Evolutionary conservation across 1,140 invertebrate genomes (phyloP), one percentile per base, ranked within the genome.

Genomic region (Drosophila sucinea): DNA sequence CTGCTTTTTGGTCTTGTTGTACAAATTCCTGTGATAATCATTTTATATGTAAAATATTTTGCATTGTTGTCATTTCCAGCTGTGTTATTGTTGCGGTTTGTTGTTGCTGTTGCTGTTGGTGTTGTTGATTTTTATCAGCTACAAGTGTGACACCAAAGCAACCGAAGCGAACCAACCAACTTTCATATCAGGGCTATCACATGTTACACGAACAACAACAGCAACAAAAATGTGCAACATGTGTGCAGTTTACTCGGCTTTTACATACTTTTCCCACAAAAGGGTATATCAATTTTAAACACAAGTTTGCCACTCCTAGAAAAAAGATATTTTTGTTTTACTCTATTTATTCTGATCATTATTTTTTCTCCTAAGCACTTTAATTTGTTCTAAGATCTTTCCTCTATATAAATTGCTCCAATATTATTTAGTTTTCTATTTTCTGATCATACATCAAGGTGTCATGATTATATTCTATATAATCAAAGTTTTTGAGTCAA

Each of bases 111-210:
- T 47, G 44, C 23, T 51, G 23, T 51, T 51, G 44, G 44, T 51
- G 44, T 51, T 51, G 76, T 76, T 75, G 68, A 78, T 71, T 67
- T 75, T 75, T 78, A 78, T 75, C 75, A 75, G 63, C 27, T 60
- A 54, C 62, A 70, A 66, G 67, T 66, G 61, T 51, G 56, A 65
- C 62, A 70, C 27, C 25, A 57, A 57, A 60, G 8, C 51, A 70
- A 10, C 55, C 66, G 60, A 44, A 60, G 40, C 61, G 32, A 44
- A 60, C 10, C 67, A 17, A 47, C 25, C 29, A 65, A 64, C 30
- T 33, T 41, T 62, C 41, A 29, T 62, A 68, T 47, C 64, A 67
- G 44, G 30, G 25, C 35, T 72, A 77, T 77, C 71, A 67, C 62
- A 70, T 67, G 72, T 40, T 67, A 72, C 35, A 8, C 62, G 61